Conservation (phyloP, 2,888 invertebrate species). For the Seladonia tumulorum region DNA sequence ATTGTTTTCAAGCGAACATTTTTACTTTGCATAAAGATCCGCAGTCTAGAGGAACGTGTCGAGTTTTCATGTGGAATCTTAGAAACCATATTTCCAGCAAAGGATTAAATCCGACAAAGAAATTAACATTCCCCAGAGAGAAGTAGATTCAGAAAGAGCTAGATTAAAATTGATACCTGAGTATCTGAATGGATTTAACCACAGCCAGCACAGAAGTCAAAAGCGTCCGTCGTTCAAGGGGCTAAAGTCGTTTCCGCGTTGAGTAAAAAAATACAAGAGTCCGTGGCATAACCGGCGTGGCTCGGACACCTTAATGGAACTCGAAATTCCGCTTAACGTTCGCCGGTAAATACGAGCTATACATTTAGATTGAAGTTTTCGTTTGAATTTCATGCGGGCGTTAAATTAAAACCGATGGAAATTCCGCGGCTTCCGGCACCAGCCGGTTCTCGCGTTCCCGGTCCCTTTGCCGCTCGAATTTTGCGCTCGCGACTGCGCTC, state of each 20-base stretch:
- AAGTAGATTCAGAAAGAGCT: background rate
- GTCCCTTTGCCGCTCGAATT: slow-evolving; percentile 31
- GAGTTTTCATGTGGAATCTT: background rate
- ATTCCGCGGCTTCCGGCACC: background rate
- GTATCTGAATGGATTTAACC: background rate
- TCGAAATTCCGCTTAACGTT: slow-evolving; percentile 21
- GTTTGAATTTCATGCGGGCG: slow-evolving; percentile 43
- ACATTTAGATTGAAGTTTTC: slow-evolving; percentile 46
- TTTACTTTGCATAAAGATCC: no score
- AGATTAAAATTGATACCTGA: background rate
- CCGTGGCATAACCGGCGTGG: background rate
- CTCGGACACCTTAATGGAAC: slow-evolving; percentile 27
- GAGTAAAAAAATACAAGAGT: slow-evolving; percentile 1
- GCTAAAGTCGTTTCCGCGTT: background rate
- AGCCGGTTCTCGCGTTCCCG: background rate
- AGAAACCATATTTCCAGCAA: background rate
- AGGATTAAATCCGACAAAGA: background rate
- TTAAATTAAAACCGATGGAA: slow-evolving; percentile 53
- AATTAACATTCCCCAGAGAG: background rate
- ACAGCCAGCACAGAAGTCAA: background rate
- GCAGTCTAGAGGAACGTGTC: no score
- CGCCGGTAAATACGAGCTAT: slow-evolving; percentile 29
- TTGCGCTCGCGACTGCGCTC: background rate
- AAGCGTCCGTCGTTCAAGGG: background rate
- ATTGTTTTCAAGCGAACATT: no score